These are phyloP conservation scores for Tetrapedia diversipes DNA, from an alignment of 2,888 invertebrate species.

Conservation along the genomic window DNA sequence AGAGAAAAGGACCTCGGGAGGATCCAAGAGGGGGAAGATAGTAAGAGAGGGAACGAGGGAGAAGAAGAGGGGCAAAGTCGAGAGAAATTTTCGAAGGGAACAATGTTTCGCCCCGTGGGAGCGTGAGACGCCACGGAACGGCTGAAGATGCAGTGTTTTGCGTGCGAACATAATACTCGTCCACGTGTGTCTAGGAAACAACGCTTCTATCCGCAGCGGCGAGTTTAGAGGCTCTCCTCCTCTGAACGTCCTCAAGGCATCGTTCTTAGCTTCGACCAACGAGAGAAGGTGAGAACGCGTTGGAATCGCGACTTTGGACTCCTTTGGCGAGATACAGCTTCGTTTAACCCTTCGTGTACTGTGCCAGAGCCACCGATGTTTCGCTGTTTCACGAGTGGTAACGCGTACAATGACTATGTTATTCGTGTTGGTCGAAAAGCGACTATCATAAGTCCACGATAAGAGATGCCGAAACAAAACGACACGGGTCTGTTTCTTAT, in stretches of 20 bases:
- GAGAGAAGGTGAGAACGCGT: slow-evolving; percentile 22
- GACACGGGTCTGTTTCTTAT: too few species aligned
- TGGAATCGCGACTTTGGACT: neutral
- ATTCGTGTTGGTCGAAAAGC: too few species aligned
- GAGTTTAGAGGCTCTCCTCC: slow-evolving; percentile 8
- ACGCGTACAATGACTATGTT: too few species aligned
- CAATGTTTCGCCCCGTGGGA: slow-evolving; percentile 52
- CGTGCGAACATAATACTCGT: slow-evolving; percentile 35
- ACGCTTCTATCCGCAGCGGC: slow-evolving; percentile 30
- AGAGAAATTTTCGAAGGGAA: slow-evolving; percentile 28
- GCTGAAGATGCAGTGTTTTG: slow-evolving; percentile 52
- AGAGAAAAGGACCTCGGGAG: too few species aligned
- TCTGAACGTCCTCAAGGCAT: neutral
- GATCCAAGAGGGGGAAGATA: too few species aligned
- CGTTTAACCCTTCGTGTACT: too few species aligned
- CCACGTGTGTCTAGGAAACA: slow-evolving; percentile 58
- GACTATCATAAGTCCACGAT: too few species aligned
- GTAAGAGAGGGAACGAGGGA: neutral
- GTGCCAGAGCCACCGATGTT: too few species aligned
- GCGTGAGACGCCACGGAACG: slow-evolving; percentile 41
- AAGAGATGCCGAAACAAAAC: too few species aligned
- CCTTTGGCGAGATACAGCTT: slow-evolving; percentile 22
- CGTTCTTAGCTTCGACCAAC: slow-evolving; percentile 5
- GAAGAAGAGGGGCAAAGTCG: neutral
- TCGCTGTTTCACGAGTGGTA: too few species aligned